phyloP scores from a whole-genome alignment of 2,888 invertebrate genomes.

The Ypsolopha scabrella region DNA sequence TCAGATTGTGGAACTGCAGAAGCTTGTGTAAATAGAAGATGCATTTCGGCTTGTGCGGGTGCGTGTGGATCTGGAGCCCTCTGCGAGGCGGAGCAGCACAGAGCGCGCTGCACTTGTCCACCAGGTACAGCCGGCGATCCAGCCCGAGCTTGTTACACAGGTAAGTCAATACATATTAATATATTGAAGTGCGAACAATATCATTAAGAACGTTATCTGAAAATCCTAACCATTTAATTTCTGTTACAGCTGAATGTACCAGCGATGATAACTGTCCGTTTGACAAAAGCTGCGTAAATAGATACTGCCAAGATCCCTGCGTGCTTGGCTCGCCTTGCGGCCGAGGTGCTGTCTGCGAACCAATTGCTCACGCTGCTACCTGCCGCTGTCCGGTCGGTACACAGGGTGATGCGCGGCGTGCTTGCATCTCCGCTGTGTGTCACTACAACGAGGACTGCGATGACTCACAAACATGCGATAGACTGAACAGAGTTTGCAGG shows the following conservation, averaged over 20 bases:
- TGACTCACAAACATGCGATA: constrained; percentile 85
- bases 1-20: constrained; percentile 81
- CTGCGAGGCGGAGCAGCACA: constrained; percentile 81
- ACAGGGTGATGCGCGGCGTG: constrained; percentile 84
- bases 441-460: constrained; percentile 92
- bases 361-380: constrained; percentile 80
- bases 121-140: constrained; percentile 91
- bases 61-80: constrained; percentile 86
- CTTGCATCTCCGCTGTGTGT: constrained; percentile 86
- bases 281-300: constrained; percentile 83
- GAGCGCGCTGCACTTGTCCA: constrained; percentile 87
- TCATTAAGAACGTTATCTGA: background rate
- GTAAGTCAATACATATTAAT: constrained; percentile 65
- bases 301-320: constrained; percentile 86
- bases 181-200: background rate
- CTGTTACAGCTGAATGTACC: constrained; percentile 81
- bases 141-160: constrained; percentile 85
- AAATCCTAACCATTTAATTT: constrained; percentile 9
- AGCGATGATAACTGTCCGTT: constrained; percentile 85
- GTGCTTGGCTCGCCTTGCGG: constrained; percentile 78
- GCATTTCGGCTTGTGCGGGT: constrained; percentile 86
- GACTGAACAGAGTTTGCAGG: constrained; percentile 84
- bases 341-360: constrained; percentile 81
- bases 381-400: constrained; percentile 88
- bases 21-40: constrained; percentile 84